phyloP scores from a whole-genome alignment of 1,140 invertebrate genomes.

The Drosophila lacertosa region DNA sequence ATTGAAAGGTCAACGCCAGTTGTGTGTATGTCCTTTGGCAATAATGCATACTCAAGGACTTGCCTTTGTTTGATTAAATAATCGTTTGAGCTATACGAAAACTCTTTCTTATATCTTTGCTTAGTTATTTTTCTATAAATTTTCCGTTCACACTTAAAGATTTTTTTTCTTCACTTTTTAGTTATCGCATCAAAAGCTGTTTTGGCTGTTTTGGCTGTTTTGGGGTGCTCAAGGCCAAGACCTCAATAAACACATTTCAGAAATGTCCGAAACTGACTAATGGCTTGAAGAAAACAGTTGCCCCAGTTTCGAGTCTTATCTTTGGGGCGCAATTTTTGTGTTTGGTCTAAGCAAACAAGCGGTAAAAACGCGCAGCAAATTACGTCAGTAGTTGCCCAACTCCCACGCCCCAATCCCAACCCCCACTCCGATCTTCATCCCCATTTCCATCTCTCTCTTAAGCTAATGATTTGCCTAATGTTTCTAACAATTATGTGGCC shows the following conservation, averaged over 20 bases:
- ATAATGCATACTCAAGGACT: background rate
- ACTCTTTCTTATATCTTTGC: too few relatives aligned
- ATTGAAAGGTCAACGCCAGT: background rate
- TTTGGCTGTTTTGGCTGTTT: slow-evolving; percentile 17
- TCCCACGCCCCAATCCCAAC: background rate
- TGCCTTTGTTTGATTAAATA: background rate
- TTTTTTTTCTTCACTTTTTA: background rate
- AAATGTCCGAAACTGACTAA: slow-evolving; percentile 22
- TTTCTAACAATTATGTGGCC: slow-evolving; percentile 80
- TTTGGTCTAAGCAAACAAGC: slow-evolving; percentile 58
- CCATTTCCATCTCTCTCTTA: slow-evolving; percentile 14
- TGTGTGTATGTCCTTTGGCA: too few relatives aligned
- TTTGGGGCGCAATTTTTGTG: slow-evolving; percentile 14
- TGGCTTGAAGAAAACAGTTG: slow-evolving; percentile 24
- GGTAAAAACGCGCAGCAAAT: slow-evolving; percentile 62
- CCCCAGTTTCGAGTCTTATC: slow-evolving; percentile 27
- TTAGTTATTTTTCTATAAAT: too few relatives aligned
- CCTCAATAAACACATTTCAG: slow-evolving; percentile 53
- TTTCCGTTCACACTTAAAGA: background rate
- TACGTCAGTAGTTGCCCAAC: slow-evolving; percentile 56
- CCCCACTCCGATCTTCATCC: background rate
- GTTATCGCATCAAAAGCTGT: slow-evolving; percentile 22
- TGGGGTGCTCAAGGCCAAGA: slow-evolving; percentile 52
- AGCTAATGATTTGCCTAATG: slow-evolving; percentile 80
- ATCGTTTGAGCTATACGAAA: background rate